phyloP scores from a whole-genome alignment of 2,888 invertebrate species.

The Himalopsyche tibetana region DNA sequence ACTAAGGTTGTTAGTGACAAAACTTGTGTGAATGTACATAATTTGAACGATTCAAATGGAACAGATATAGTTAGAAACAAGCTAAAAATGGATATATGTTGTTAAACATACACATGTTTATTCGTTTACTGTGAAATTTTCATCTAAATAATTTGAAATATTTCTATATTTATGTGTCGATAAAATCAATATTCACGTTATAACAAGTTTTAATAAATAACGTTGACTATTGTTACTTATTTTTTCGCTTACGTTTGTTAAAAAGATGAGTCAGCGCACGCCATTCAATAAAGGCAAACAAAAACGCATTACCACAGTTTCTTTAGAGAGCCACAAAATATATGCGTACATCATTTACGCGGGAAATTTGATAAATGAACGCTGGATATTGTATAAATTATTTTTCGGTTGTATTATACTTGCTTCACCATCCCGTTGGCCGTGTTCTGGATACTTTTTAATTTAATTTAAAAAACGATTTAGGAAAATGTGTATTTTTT shows the following conservation, averaged over 20 bases:
- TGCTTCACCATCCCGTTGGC: background rate
- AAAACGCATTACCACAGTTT: slow-evolving; percentile 28
- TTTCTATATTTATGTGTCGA: no score
- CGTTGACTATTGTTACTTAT: no score
- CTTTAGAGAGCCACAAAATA: slow-evolving; percentile 22
- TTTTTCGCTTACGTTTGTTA: background rate
- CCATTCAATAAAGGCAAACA: slow-evolving; percentile 1
- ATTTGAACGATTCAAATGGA: no score
- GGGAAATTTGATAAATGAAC: slow-evolving; percentile 44
- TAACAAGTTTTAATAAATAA: no score
- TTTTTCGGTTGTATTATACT: slow-evolving; percentile 11
- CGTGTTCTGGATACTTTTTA: slow-evolving; percentile 15
- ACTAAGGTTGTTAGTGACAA: no score
- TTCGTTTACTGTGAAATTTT: no score
- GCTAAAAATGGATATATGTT: no score
- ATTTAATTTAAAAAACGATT: slow-evolving; percentile 3
- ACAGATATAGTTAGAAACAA: no score
- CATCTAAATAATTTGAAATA: no score
- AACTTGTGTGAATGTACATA: no score
- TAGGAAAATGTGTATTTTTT: background rate
- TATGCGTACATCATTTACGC: slow-evolving; percentile 26
- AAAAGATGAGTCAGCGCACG: background rate
- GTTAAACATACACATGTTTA: no score
- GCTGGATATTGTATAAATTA: slow-evolving; percentile 33
- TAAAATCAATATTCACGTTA: no score